Base-by-base conservation (phyloP, 2,113 vertebrate species). In the Oryzias melastigma region DNA sequence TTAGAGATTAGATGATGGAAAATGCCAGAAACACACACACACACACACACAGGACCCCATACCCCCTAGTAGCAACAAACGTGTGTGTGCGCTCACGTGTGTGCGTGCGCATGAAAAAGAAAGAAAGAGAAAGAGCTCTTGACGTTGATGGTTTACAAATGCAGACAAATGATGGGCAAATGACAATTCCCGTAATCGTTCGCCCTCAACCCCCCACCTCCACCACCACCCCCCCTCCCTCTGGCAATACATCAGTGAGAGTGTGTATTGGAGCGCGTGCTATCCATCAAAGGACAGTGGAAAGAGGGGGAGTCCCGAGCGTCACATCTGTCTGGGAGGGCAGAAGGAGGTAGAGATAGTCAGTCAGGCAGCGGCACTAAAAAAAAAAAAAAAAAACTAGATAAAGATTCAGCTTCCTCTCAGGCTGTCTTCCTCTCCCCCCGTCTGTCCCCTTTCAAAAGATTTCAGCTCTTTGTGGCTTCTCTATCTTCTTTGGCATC, bases 81-180 rank as follows among this genome's bases (percentile, higher is more conserved):
- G 49, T 64, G 51, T 68, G 49, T 66, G 20, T 51, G 53, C 51
- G 52, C 40, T 22, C 20, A 6, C 40, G 61, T 40, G 53, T 49
- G 20, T 62, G n/a, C 20, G 51, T 44, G 48, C 18, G 57, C 42
- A 59, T 47, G 63, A 27, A 17, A 51, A 55, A 35, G 52, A 42
- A 47, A 27, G 68, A 48, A 24, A 58, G 17, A 19, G 71, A 52
- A 55, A 52, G 67, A 66, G 56, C 56, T 58, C 40, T 66, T 86
- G 87, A 87, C 83, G 25, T 81, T 89, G 83, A 89, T 89, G 82
- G 87, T 81, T 87, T 86, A 83, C 78, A 89, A 89, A 88, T 84
- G 85, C 76, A 88, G 87, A 87, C 80, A 55, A 85, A 86, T 88
- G 86, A 86, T 88, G 68, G 68, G 53, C 59, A 51, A 77, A 84